Percentiles rank a stretch among this genome's conserved stretches.
Evolutionary conservation across 2,797 vertebrate genomes (phyloP).

Genomic region (Macropus fuliginosus): DNA sequence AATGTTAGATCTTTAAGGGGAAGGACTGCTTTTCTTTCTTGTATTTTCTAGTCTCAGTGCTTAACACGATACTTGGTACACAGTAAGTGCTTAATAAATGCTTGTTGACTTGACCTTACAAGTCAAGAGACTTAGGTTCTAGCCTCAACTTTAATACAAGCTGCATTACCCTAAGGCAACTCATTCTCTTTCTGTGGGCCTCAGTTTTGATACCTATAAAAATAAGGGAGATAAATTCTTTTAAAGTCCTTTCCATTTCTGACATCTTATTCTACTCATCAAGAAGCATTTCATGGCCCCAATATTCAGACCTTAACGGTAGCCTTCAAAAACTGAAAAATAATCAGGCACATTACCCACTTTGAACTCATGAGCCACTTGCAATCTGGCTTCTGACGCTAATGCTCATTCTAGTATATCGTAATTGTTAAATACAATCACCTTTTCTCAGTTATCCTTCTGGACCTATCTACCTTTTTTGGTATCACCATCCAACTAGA

Average conservation of each 20-base stretch:
- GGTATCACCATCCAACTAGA: not conserved
- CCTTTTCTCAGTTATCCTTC: not conserved
- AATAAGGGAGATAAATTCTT: not conserved
- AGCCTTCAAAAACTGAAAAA: not conserved
- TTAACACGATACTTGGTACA: not conserved
- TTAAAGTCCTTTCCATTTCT: not conserved
- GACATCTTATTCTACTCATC: not conserved
- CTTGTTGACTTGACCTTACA: not conserved
- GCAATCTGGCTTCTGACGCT: not conserved
- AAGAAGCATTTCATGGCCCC: not conserved
- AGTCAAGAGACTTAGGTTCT: not conserved
- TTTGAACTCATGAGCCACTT: not conserved
- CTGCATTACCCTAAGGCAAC: not conserved
- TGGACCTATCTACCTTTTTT: not conserved
- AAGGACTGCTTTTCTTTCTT: not conserved
- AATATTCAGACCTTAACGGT: not conserved
- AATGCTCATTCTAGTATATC: not conserved
- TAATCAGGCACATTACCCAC: not conserved
- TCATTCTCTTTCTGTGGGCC: not conserved
- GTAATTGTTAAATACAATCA: not conserved
- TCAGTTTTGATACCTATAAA: not conserved
- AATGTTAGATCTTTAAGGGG: not conserved
- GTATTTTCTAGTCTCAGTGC: not conserved
- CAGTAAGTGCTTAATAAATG: not conserved
- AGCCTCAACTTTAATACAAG: not conserved